Evolutionary conservation across 2,888 invertebrate genomes (phyloP), one percentile per base, ranked within the genome.

Genomic region (Macrophya alboannulata): DNA sequence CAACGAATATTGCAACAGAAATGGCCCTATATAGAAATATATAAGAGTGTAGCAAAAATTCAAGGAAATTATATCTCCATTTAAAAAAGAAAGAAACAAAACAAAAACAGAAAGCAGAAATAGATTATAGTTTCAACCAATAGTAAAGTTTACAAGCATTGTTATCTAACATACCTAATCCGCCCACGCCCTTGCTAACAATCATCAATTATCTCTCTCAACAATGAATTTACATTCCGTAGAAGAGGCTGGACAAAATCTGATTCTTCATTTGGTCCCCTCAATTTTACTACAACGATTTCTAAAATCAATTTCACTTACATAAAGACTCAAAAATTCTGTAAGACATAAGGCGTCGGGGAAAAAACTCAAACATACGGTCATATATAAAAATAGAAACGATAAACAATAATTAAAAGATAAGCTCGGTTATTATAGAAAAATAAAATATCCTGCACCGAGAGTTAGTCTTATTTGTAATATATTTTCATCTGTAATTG

Each of bases 391-490:
- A 9, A 77, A 77, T 37, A 51, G 37, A 77, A 37, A n/a, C 55
- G 40, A 51, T 15, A 21, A 62, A 62, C 43, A 21, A 40, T 10
- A 48, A 76, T 15, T 15, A 31, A 48, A 48, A 31, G 12, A 51
- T 31, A 31, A 31, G 25, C 48, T 21, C 25, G 43, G 31, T 43
- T 21, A 51, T 81, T 40, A 62, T 43, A 12, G n/a, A 62, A 59
- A 62, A 43, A 51, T 62, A 43, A 81, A 81, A 59, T 59, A 81
- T 81, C 81, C 81, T 81, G 59, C 81, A 81, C 81, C 72, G 45
- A 74, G 40, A 40, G 72, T 74, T 74, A 74, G 72, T 74, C 72
- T 45, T 74, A 74, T 4, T 9, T 74, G 37, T 62, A 62, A 31
- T 68, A 37, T 68, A 68, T 25, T 62, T 62, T 37, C 12, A 25